phyloP scores from a whole-genome alignment of 1,140 invertebrate species.

The Drosophila persimilis region DNA sequence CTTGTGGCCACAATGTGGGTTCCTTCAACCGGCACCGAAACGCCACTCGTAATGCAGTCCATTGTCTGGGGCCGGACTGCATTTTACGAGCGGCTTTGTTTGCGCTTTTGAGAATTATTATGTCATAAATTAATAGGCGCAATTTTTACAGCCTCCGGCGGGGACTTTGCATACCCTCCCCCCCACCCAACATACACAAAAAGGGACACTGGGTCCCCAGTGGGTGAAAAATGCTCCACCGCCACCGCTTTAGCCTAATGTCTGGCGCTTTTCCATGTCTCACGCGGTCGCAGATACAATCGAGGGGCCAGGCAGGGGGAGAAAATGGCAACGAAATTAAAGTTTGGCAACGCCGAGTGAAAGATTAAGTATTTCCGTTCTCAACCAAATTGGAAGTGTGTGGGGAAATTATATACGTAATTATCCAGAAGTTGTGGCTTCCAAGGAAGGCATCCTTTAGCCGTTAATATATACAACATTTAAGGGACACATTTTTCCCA shows the following conservation, averaged over 20 bases:
- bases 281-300: conserved; percentile 45
- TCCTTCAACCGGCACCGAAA: conserved; percentile 25
- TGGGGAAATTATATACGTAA: no score
- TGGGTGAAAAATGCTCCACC: conserved; percentile 61
- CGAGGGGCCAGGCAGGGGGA: conserved; percentile 7
- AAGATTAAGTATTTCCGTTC: neutral
- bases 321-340: conserved; percentile 7
- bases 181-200: conserved; percentile 6
- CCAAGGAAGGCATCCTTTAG: no score
- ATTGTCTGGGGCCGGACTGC: conserved; percentile 61
- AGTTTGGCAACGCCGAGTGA: conserved; percentile 5
- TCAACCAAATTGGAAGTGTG: no score
- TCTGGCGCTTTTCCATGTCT: conserved; percentile 51
- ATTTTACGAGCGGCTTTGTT: conserved; percentile 78
- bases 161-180: conserved; percentile 26
- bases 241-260: conserved; percentile 68
- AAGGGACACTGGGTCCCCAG: conserved; percentile 45
- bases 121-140: conserved; percentile 80
- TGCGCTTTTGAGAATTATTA: conserved; percentile 80
- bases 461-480: no score
- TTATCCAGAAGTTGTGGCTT: no score
- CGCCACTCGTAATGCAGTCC: conserved; percentile 55
- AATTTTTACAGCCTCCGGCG: conserved; percentile 61
- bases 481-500: no score
- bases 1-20: conserved; percentile 31